Evolutionary conservation across 2,888 invertebrate species (phyloP).

Genomic region (Conchocele bisecta): DNA sequence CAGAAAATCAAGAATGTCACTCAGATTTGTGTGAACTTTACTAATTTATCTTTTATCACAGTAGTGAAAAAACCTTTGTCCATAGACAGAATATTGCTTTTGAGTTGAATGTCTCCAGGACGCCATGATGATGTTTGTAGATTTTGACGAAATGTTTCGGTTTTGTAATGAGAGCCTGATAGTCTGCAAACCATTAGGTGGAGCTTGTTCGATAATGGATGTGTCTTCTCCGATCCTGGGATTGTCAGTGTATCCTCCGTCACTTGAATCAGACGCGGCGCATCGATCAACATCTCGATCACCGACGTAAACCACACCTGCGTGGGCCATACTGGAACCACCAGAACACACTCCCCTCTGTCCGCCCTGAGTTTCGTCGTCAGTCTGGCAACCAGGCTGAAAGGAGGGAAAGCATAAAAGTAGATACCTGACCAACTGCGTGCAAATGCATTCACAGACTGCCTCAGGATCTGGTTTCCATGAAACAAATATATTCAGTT

Average conservation of each 20-base stretch:
- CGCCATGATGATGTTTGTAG: constrained; percentile 3
- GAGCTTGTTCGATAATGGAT: constrained; percentile 13
- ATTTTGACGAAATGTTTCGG: background rate
- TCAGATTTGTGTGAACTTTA: background rate
- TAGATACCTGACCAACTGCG: constrained; percentile 20
- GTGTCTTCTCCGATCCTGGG: constrained; percentile 22
- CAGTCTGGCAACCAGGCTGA: constrained; percentile 16
- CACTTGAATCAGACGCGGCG: constrained; percentile 10
- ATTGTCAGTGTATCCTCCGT: background rate
- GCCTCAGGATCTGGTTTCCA: constrained; percentile 54
- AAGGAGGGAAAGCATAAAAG: constrained; percentile 47
- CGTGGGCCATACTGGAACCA: constrained; percentile 32
- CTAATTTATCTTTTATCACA: constrained; percentile 20
- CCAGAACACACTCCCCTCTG: constrained; percentile 15
- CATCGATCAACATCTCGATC: constrained; percentile 16
- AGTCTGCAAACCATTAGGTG: constrained; percentile 18
- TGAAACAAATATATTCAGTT: constrained; percentile 28
- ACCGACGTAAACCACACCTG: constrained; percentile 16
- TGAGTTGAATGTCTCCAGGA: constrained; percentile 32
- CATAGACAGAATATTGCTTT: constrained; percentile 32
- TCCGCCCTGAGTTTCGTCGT: constrained; percentile 13
- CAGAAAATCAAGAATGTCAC: background rate
- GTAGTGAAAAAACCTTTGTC: constrained; percentile 17
- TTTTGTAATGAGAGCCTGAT: constrained; percentile 1
- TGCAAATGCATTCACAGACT: constrained; percentile 34